A percentile compares a stretch with the other conserved stretches of the same genome.
Evolutionary conservation across 2,113 vertebrate genomes (phyloP).

Genomic region (Carettochelys insculpta): DNA sequence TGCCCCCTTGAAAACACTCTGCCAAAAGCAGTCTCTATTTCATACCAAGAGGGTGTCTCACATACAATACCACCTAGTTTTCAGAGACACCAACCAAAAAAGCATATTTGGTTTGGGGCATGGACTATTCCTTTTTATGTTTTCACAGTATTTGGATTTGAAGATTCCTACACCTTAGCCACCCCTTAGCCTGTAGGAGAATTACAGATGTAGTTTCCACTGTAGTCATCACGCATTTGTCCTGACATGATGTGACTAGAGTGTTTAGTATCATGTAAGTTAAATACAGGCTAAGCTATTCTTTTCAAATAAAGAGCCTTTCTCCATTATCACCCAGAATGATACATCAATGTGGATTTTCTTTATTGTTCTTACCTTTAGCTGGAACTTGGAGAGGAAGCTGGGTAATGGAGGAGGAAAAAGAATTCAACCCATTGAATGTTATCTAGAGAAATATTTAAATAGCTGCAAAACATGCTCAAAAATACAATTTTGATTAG

Average conservation of each 20-base stretch:
- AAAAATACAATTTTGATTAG: rapidly evolving
- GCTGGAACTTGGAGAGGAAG: background rate
- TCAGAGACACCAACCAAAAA: background rate
- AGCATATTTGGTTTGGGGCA: background rate
- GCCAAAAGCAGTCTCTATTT: background rate
- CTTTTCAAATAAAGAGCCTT: background rate
- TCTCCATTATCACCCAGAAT: background rate
- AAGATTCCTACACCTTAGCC: background rate
- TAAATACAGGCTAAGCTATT: background rate
- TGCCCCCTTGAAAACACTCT: background rate
- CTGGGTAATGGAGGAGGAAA: background rate
- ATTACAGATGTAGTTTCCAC: background rate
- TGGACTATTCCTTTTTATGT: background rate
- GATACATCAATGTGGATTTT: background rate
- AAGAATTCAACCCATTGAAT: background rate
- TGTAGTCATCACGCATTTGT: background rate
- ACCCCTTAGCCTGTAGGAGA: background rate
- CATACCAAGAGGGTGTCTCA: background rate
- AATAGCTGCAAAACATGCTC: background rate
- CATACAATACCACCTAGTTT: background rate
- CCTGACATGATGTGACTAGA: background rate
- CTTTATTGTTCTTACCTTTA: background rate
- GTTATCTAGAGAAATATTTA: background rate
- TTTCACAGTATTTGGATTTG: background rate
- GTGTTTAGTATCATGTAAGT: background rate